Base-by-base conservation (phyloP, 2,113 vertebrate species). In the Enhydra lutris region DNA sequence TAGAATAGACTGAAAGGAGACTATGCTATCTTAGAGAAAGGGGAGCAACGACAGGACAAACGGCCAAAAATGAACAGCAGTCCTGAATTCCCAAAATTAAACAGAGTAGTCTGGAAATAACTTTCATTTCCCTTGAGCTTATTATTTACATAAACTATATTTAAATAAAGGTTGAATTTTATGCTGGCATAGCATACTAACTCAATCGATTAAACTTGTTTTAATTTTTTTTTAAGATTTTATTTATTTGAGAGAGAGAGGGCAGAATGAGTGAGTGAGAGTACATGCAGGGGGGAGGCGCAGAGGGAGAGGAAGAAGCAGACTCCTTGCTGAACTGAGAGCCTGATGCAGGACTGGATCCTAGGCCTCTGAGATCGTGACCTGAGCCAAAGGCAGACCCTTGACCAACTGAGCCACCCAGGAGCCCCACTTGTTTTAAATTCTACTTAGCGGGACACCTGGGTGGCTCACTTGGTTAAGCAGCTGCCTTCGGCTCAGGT, bases 91-190 rank as follows among this genome's bases (percentile, higher is more conserved):
- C 61, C 82, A 65, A 93, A 93, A 57, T 74, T 69, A 96, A 74
- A 87, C 31, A 55, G 55, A 67, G n/a, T 69, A 89, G 12, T 61
- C n/a, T 71, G 50, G 17, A 95, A 92, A 67, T 67, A 95, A 67
- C 18, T 39, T 59, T 20, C 15, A 71, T 26, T 82, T 95, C 14
- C 42, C 67, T 50, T 83, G 42, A 78, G 34, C 11, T 81, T 50
- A 95, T 12, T 80, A 65, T 20, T 81, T 89, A 91, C 15, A 90
- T 4, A 95, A 65, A 79, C 29, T 26, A 15, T 34, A 61, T 52
- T 94, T 93, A 89, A 89, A 95, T 91, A 88, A 85, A 96, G 10
- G 31, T 45, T 65, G 8, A 39, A 55, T 91, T 96, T 82, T 95
- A 69, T 42, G 96, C 21, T 94, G 23, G 65, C 29, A 73, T 1